Evolutionary conservation across 2,888 invertebrate genomes (phyloP).

Genomic region (Drosophila eohydei): DNA sequence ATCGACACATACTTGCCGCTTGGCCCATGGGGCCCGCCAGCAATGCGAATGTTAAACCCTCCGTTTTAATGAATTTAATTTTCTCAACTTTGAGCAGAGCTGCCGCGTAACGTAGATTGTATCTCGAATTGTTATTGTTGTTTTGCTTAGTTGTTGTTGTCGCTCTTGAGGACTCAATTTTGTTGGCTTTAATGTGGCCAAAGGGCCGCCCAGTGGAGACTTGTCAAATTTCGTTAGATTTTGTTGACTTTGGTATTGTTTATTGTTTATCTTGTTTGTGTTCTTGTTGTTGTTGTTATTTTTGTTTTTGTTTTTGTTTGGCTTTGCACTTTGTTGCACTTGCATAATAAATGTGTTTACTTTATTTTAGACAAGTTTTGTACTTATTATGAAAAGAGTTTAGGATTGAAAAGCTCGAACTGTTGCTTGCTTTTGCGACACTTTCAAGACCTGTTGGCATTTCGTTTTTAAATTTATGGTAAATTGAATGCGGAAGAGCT

Average conservation of each 20-base stretch:
- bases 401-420: conserved; percentile 31
- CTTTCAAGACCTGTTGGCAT: conserved; percentile 37
- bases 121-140: conserved; percentile 46
- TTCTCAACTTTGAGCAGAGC: conserved; percentile 80
- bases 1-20: conserved; percentile 92
- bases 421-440: conserved; percentile 27
- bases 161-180: conserved; percentile 64
- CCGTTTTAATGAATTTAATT: conserved; percentile 85
- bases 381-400: conserved; percentile 6
- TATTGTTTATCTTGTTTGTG: conserved; percentile 15
- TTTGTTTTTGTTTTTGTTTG: conserved; percentile 4
- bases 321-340: conserved; percentile 57
- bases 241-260: conserved; percentile 50
- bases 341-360: conserved; percentile 53
- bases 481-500: background rate
- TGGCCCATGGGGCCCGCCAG: conserved; percentile 89
- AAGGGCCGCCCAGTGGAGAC: conserved; percentile 52
- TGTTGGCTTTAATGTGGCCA: conserved; percentile 63
- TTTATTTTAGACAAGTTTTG: conserved; percentile 19
- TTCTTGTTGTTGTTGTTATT: conserved; percentile 2
- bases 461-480: background rate
- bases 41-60: conserved; percentile 85
- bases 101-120: conserved; percentile 65
- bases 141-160: conserved; percentile 17
- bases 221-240: conserved; percentile 31